phyloP scores from a whole-genome alignment of 2,888 invertebrate species.

The Myathropa florea region DNA sequence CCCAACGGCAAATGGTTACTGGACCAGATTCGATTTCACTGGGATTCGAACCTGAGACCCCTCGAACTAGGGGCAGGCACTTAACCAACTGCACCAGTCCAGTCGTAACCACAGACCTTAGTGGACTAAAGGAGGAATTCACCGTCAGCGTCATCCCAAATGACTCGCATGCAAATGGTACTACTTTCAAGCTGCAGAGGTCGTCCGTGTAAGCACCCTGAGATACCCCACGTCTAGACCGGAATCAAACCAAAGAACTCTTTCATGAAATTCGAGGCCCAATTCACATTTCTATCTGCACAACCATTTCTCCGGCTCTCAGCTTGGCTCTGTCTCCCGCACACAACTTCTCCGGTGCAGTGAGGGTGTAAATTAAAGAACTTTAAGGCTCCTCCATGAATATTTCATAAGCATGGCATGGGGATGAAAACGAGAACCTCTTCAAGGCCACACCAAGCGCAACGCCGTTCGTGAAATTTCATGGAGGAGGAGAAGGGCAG shows the following conservation, averaged over 20 bases:
- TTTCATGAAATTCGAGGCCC: not conserved
- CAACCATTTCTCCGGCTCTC: not conserved
- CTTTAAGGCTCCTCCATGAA: slow-evolving; percentile 43
- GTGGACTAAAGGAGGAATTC: too few species aligned
- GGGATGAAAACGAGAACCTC: not conserved
- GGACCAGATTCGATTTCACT: too few species aligned
- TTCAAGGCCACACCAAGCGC: not conserved
- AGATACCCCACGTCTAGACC: too few species aligned
- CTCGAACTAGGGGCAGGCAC: too few species aligned
- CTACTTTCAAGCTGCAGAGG: too few species aligned
- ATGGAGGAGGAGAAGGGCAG: not conserved
- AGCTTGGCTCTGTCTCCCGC: not conserved
- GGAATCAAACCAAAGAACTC: not conserved
- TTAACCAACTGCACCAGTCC: too few species aligned
- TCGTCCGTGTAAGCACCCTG: too few species aligned
- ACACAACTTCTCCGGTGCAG: slow-evolving; percentile 21
- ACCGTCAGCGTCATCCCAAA: too few species aligned
- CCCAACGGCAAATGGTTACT: too few species aligned
- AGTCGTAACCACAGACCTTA: too few species aligned
- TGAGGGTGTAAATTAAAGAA: slow-evolving; percentile 58
- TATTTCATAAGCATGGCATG: slow-evolving; percentile 33
- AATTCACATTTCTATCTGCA: not conserved
- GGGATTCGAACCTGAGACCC: too few species aligned
- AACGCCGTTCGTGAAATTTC: not conserved
- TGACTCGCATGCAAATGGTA: too few species aligned